These are phyloP conservation scores for Monarcha castaneiventris DNA, from an alignment of 2,113 vertebrate genomes.

Conservation along the genomic window DNA sequence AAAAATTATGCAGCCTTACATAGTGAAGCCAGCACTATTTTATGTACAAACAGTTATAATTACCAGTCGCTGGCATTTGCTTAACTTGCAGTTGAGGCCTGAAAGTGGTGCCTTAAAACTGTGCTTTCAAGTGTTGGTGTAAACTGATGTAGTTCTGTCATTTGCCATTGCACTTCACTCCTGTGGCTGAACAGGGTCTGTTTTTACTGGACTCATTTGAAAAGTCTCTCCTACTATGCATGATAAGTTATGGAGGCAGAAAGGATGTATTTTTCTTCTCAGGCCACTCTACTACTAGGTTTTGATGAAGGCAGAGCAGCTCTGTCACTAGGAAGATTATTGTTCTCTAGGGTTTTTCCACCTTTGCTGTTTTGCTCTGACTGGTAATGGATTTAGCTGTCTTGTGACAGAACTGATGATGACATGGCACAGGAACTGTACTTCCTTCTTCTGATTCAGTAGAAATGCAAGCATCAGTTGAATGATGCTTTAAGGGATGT, in stretches of 20 bases:
- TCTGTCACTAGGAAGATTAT: neutral
- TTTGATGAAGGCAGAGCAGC: neutral
- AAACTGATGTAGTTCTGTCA: neutral
- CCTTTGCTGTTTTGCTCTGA: neutral
- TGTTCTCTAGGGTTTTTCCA: neutral
- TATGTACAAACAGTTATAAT: neutral
- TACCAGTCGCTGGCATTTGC: neutral
- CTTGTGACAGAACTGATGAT: neutral
- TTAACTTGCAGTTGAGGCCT: neutral
- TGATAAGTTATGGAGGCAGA: neutral
- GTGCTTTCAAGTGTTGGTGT: neutral
- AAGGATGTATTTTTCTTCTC: neutral
- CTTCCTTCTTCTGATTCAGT: neutral
- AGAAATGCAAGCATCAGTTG: neutral
- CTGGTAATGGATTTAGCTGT: neutral
- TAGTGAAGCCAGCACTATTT: neutral
- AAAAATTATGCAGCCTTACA: neutral
- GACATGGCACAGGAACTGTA: neutral
- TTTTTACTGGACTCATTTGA: neutral
- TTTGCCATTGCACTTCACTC: neutral
- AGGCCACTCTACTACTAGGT: neutral
- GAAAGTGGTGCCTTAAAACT: neutral
- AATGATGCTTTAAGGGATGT: neutral
- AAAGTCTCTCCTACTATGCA: neutral
- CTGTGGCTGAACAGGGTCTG: neutral